Evolutionary conservation across 2,888 invertebrate genomes (phyloP).

Genomic region (Zygaena filipendulae): DNA sequence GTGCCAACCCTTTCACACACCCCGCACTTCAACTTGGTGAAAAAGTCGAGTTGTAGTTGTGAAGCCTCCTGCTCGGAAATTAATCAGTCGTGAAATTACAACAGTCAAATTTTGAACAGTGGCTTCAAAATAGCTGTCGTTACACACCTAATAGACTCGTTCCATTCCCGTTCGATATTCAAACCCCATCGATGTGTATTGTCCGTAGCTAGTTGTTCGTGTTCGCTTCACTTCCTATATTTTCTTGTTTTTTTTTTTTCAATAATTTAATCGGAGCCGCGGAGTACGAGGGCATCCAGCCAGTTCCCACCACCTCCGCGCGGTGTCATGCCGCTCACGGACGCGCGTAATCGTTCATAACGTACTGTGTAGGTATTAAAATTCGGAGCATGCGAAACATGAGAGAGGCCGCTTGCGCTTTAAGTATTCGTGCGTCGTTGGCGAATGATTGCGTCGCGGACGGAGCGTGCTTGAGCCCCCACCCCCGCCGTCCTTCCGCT

Average conservation of each 20-base stretch:
- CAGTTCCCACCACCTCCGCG: conserved; percentile 39
- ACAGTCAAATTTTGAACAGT: too few relatives aligned
- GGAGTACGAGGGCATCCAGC: conserved; percentile 48
- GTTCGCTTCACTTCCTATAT: conserved; percentile 54
- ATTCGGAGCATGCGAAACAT: conserved; percentile 36
- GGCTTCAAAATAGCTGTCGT: too few relatives aligned
- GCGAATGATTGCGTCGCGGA: conserved; percentile 32
- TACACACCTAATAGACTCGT: too few relatives aligned
- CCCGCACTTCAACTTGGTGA: too few relatives aligned
- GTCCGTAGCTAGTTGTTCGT: conserved; percentile 52
- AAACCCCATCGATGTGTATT: conserved; percentile 23
- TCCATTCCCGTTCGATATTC: conserved; percentile 30
- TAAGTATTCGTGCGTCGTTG: conserved; percentile 32
- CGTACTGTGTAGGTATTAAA: conserved; percentile 27
- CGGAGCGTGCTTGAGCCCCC: conserved; percentile 37
- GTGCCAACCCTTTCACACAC: conserved; percentile 20
- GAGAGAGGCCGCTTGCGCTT: conserved; percentile 39
- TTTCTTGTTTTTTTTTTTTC: too few relatives aligned
- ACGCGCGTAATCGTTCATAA: conserved; percentile 44
- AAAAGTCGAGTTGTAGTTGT: too few relatives aligned
- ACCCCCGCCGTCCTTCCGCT: conserved; percentile 18
- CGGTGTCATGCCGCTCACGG: conserved; percentile 41
- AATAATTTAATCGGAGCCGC: too few relatives aligned
- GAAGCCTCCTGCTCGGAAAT: too few relatives aligned
- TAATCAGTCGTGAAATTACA: too few relatives aligned